Percentiles rank a stretch among this genome's conserved stretches.
phyloP scores from a whole-genome alignment of 1,140 invertebrate genomes.

The Temnothorax nylanderi region DNA sequence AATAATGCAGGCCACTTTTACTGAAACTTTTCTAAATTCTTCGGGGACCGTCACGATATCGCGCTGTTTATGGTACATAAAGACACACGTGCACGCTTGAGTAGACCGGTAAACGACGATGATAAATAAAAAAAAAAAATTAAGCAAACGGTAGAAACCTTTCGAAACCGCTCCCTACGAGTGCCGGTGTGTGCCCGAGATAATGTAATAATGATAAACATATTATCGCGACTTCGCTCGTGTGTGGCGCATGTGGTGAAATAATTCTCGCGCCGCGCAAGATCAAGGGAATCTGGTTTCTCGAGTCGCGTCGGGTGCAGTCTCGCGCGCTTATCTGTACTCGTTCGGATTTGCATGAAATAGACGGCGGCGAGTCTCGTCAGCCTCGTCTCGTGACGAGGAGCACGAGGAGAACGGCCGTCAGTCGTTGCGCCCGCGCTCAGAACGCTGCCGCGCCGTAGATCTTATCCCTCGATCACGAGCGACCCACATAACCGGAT shows the following conservation, averaged over 20 bases:
- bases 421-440: slow-evolving; percentile 59
- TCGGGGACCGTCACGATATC: background rate
- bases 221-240: slow-evolving; percentile 41
- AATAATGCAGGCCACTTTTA: slow-evolving; percentile 1
- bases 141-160: background rate
- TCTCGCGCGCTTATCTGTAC: slow-evolving; percentile 53
- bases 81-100: background rate
- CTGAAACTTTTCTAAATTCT: background rate
- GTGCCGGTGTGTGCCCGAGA: slow-evolving; percentile 1
- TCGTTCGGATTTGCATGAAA: slow-evolving; percentile 68
- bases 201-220: slow-evolving; percentile 12
- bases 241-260: slow-evolving; percentile 16
- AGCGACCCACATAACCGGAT: slow-evolving; percentile 68
- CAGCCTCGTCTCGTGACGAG: slow-evolving; percentile 69
- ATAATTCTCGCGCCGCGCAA: slow-evolving; percentile 69
- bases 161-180: background rate
- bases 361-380: slow-evolving; percentile 33
- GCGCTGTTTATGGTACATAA: background rate
- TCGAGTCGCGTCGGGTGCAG: slow-evolving; percentile 32
- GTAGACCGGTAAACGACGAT: background rate
- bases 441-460: slow-evolving; percentile 25
- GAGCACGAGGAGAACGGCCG: slow-evolving; percentile 52
- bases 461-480: slow-evolving; percentile 74
- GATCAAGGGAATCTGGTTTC: slow-evolving; percentile 80
- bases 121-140: slow-evolving; percentile 29